A percentile compares a stretch with the other conserved stretches of the same genome.
Evolutionary conservation across 2,888 invertebrate species (phyloP).

Genomic region (Leptogaster cylindrica): DNA sequence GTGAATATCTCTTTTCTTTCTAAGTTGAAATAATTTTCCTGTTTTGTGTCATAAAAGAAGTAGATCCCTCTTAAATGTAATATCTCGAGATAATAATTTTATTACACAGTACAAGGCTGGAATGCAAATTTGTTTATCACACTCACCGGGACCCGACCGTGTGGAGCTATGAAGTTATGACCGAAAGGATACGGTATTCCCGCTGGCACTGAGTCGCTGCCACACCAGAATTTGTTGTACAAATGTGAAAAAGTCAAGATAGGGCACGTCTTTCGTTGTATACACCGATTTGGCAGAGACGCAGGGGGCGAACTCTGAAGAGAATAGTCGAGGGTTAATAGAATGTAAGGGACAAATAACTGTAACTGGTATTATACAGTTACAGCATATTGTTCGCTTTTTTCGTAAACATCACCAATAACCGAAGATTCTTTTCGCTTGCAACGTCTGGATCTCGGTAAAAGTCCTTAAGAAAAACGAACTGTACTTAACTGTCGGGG

Average conservation of each 20-base stretch:
- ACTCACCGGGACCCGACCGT: slow-evolving; percentile 38
- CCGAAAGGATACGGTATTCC: slow-evolving; percentile 15
- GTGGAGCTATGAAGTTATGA: slow-evolving; percentile 3
- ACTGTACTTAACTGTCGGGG: not conserved
- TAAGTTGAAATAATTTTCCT: slow-evolving; percentile 44
- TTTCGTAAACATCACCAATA: slow-evolving; percentile 18
- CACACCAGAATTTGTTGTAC: slow-evolving; percentile 2
- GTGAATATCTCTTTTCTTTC: slow-evolving; percentile 8
- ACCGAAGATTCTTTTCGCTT: not conserved
- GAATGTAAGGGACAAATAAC: slow-evolving; percentile 4
- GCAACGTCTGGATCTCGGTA: not conserved
- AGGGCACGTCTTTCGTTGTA: slow-evolving; percentile 28
- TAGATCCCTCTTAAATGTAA: slow-evolving; percentile 44
- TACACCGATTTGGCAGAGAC: not conserved
- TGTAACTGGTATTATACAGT: not conserved
- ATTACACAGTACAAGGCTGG: slow-evolving; percentile 45
- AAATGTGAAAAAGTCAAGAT: slow-evolving; percentile 24
- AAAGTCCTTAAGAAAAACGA: not conserved
- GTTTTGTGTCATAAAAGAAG: slow-evolving; percentile 42
- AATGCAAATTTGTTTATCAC: slow-evolving; percentile 47
- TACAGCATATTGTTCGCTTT: not conserved
- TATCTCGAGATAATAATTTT: slow-evolving; percentile 47
- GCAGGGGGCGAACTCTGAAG: not conserved
- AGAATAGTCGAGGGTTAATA: slow-evolving; percentile 5
- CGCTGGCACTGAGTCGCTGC: slow-evolving; percentile 11